Evolutionary conservation across 92 coral and sea anemone species (phyloP).

Genomic region (Epizoanthus rinbou): DNA sequence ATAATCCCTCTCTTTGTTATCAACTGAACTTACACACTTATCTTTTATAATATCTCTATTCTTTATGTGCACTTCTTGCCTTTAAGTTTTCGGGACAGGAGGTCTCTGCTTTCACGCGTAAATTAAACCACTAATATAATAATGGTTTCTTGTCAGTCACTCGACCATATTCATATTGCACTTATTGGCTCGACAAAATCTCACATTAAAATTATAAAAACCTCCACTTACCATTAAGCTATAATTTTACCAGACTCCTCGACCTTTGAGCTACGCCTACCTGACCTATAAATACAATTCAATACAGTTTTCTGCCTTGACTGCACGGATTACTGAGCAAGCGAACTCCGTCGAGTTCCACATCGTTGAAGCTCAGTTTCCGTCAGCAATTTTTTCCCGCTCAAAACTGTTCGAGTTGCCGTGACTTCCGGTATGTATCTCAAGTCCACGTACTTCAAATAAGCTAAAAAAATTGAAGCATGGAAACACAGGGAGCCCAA

Average conservation of each 20-base stretch:
- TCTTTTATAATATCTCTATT: not conserved
- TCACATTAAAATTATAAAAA: no score
- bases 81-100: not conserved
- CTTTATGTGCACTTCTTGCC: not conserved
- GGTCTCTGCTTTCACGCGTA: not conserved
- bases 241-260: not conserved
- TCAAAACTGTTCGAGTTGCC: not conserved
- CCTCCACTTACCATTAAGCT: constrained; percentile 5
- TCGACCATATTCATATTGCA: no score
- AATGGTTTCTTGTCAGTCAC: not conserved
- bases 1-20: not conserved
- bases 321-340: no score
- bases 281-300: not conserved
- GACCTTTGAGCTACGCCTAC: not conserved
- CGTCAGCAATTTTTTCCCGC: not conserved
- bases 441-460: not conserved
- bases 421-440: not conserved
- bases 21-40: not conserved
- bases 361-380: not conserved
- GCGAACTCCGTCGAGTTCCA: no score
- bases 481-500: no score
- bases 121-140: not conserved
- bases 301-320: no score
- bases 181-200: no score
- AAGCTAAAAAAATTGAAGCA: not conserved